A percentile compares a stretch with the other conserved stretches of the same genome.
Evolutionary conservation across 2,797 vertebrate genomes (phyloP).

Genomic region (Pristis pectinata): DNA sequence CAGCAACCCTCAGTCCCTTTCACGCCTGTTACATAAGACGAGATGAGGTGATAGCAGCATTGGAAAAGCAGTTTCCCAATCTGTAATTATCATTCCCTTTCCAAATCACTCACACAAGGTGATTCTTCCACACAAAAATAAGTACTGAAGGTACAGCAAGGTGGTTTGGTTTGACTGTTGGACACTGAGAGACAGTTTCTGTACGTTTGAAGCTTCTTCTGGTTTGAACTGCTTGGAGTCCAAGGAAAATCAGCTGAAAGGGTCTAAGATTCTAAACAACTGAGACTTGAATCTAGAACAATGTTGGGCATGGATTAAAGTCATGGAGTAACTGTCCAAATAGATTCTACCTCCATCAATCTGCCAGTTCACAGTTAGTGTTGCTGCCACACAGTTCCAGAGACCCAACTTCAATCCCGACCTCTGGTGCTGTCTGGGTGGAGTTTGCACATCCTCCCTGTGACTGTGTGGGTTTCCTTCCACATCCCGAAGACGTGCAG

Average conservation of each 20-base stretch:
- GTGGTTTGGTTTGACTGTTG: not conserved
- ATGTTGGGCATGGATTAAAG: not conserved
- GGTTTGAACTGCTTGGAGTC: not conserved
- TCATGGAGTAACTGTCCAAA: not conserved
- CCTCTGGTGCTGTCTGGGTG: too few relatives aligned
- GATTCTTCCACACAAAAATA: not conserved
- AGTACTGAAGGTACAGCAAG: not conserved
- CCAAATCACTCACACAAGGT: not conserved
- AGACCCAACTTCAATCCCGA: too few relatives aligned
- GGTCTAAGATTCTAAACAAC: not conserved
- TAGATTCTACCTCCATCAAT: not conserved
- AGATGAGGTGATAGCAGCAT: not conserved
- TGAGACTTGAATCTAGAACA: not conserved
- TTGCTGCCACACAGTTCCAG: too few relatives aligned
- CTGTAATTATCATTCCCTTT: not conserved
- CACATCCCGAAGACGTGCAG: too few relatives aligned
- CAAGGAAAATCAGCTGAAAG: not conserved
- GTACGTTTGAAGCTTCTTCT: not conserved
- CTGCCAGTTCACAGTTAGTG: too few relatives aligned
- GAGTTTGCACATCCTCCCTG: too few relatives aligned
- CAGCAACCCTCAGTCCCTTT: not conserved
- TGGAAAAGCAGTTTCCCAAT: not conserved
- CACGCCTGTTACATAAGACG: not conserved
- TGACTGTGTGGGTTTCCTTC: too few relatives aligned
- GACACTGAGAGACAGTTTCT: not conserved